Base-by-base conservation (phyloP, 2,113 vertebrate species). In the Clarias macrocephalus region DNA sequence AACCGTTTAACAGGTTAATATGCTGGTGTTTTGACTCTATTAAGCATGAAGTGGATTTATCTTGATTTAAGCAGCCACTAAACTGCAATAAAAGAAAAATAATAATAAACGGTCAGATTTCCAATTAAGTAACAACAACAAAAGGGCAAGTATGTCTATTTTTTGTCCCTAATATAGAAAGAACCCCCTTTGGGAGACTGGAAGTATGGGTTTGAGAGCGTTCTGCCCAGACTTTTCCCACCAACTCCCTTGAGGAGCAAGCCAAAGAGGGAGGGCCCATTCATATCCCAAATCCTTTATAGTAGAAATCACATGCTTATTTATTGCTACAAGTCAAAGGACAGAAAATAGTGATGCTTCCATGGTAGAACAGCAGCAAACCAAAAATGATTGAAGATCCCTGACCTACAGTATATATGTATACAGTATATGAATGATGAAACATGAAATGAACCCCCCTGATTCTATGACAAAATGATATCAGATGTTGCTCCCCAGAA, bases 181-280 rank as follows among this genome's bases (percentile, higher is more conserved):
- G 15, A 6, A 62, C 15, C 59, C 62, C 62, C 48, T 0, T 23
- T 66, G 13, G 68, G 77, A 63, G 37, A 79, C 21, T 56, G 60
- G 63, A 87, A 76, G 59, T 82, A 82, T 62, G 80, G 33, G 23
- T 82, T 82, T 65, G 60, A 42, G 80, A 82, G 60, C 65, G 48
- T 79, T 88, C 62, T 77, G 23, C 16, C 59, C 70, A 77, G 30
- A 62, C 60, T 77, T 68, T 88, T 86, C 70, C 84, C 84, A 83
- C 57, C 56, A 86, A 82, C 16, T 63, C 84, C 60, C 80, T 68
- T 42, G 79, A 82, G 87, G 28, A 85, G n/a, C 42, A 57, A 65
- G 28, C 59, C 57, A 88, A 79, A 48, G 30, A 60, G 42, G 28
- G 16, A 68, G 33, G 37, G 42, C 0, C 21, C 2, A 23, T 75